Conservation (phyloP, 2,888 invertebrate genomes). For the Leucophenga montana region DNA sequence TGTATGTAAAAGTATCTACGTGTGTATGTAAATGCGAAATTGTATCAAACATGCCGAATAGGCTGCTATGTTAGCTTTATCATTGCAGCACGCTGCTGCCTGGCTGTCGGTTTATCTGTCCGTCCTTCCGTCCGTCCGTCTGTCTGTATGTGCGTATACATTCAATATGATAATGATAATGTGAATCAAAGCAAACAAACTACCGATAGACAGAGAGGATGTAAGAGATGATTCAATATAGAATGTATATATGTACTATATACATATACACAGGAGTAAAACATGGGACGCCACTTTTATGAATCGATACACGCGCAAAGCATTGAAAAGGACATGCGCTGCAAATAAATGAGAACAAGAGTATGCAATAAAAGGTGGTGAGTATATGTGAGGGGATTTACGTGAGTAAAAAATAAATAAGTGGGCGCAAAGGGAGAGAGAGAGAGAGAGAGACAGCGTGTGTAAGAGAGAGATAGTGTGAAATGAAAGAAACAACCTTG, state of each 20-base stretch:
- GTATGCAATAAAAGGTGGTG: neutral
- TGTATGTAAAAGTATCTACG: no score
- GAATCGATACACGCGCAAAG: slow-evolving; percentile 57
- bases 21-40: no score
- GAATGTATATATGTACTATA: neutral
- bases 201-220: slow-evolving; percentile 14
- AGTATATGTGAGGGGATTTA: no score
- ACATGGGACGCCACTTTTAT: slow-evolving; percentile 46
- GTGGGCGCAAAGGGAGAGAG: no score
- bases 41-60: slow-evolving; percentile 4
- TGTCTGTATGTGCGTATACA: no score
- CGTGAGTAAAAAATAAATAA: no score
- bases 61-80: slow-evolving; percentile 1
- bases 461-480: no score
- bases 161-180: slow-evolving; percentile 15
- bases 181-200: slow-evolving; percentile 39
- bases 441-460: no score
- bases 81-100: neutral
- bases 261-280: slow-evolving; percentile 2
- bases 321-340: slow-evolving; percentile 50
- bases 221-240: neutral
- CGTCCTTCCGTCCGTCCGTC: no score
- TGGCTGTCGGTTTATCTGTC: no score
- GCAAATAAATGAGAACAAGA: neutral
- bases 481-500: no score